Conservation (phyloP, 2,797 vertebrate genomes). For the Cottoperca gobio region DNA sequence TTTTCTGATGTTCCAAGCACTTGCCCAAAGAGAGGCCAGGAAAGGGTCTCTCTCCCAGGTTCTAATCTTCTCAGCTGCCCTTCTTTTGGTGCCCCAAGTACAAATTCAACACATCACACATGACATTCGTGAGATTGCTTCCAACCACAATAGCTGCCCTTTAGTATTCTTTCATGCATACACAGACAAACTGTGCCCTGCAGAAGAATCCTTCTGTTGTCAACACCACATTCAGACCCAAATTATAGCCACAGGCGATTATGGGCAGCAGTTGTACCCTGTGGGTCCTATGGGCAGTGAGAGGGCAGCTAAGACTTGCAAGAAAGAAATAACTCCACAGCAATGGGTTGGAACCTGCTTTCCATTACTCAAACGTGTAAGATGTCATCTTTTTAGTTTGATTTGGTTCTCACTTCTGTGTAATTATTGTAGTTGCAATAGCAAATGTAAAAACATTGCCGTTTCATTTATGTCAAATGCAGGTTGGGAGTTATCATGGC, state of each 20-base stretch:
- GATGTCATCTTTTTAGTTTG: not conserved
- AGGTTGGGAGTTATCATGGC: slow-evolving; percentile 25
- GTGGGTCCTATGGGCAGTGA: slow-evolving; percentile 30
- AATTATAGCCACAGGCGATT: slow-evolving; percentile 65
- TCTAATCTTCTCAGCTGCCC: not conserved
- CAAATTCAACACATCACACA: slow-evolving; percentile 22
- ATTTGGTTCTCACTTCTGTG: not conserved
- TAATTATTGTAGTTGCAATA: not conserved
- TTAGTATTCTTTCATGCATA: slow-evolving; percentile 40
- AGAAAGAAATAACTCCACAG: not conserved
- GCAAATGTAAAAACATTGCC: not conserved
- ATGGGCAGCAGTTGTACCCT: slow-evolving; percentile 41
- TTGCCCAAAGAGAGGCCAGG: slow-evolving; percentile 27
- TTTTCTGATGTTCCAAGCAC: not conserved
- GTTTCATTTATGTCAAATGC: slow-evolving; percentile 5
- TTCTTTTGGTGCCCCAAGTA: not conserved
- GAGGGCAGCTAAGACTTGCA: slow-evolving; percentile 22
- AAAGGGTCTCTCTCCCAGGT: not conserved
- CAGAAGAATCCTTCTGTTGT: slow-evolving; percentile 40
- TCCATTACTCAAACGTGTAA: not conserved
- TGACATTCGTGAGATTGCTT: slow-evolving; percentile 31
- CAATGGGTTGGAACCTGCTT: not conserved
- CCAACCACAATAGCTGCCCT: slow-evolving; percentile 34
- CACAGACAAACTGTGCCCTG: slow-evolving; percentile 23
- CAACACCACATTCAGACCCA: slow-evolving; percentile 40